Evolutionary conservation across 2,113 vertebrate species (phyloP).

Genomic region (Pterocles burchelli): DNA sequence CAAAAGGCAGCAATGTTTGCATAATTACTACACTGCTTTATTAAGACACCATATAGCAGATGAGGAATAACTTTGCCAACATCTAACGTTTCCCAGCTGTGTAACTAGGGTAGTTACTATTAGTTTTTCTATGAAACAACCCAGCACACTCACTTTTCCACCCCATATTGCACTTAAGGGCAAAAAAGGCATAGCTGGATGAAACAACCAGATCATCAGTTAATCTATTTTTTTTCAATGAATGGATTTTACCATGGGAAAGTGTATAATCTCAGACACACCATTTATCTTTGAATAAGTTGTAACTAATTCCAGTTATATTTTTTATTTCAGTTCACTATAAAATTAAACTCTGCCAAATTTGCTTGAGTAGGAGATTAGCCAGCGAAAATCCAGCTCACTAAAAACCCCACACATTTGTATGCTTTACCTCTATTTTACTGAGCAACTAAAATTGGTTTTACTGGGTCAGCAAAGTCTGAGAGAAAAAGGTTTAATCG

Average conservation of each 20-base stretch:
- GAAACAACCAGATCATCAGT: neutral
- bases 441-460: slow-evolving; percentile 32
- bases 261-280: neutral
- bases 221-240: neutral
- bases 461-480: slow-evolving; percentile 33
- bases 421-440: slow-evolving; percentile 44
- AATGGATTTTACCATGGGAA: neutral
- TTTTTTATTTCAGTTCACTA: slow-evolving; percentile 2
- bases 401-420: neutral
- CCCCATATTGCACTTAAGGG: neutral
- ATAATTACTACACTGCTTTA: neutral
- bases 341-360: slow-evolving; percentile 43
- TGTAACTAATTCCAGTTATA: neutral
- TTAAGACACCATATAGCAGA: neutral
- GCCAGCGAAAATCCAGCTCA: slow-evolving; percentile 8
- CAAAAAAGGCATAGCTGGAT: neutral
- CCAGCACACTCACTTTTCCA: neutral
- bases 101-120: neutral
- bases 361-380: slow-evolving; percentile 4
- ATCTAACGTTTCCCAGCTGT: neutral
- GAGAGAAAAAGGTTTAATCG: neutral
- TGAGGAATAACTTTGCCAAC: neutral
- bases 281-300: neutral
- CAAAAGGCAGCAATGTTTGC: neutral
- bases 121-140: neutral